Evolutionary conservation across 2,797 vertebrate genomes (phyloP).

Genomic region (Sebastes iracundus): DNA sequence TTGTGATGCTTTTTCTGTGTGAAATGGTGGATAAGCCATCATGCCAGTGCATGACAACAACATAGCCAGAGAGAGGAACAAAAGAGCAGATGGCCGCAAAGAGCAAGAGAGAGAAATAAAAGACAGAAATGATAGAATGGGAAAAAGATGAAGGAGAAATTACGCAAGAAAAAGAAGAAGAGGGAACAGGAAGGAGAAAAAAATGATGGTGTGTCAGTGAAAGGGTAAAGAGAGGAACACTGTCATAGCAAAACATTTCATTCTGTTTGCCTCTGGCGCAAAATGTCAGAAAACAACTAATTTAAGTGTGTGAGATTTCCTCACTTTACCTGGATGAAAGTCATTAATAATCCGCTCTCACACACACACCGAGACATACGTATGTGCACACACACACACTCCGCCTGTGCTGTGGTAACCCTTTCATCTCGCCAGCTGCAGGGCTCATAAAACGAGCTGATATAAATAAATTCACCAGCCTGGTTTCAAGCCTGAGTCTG

Average conservation of each 20-base stretch:
- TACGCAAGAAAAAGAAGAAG: background rate
- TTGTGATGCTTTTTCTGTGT: slow-evolving; percentile 37
- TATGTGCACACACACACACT: background rate
- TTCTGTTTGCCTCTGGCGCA: slow-evolving; percentile 45
- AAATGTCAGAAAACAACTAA: slow-evolving; percentile 52
- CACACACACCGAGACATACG: slow-evolving; percentile 17
- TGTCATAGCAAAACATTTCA: slow-evolving; percentile 59
- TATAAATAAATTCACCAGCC: slow-evolving; percentile 69
- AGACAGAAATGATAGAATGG: slow-evolving; percentile 63
- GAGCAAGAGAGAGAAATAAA: slow-evolving; percentile 51
- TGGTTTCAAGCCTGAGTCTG: slow-evolving; percentile 48
- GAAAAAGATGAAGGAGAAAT: slow-evolving; percentile 49
- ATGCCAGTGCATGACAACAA: slow-evolving; percentile 36
- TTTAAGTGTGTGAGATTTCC: slow-evolving; percentile 37
- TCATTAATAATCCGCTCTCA: slow-evolving; percentile 39
- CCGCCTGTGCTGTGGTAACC: slow-evolving; percentile 18
- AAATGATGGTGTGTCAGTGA: slow-evolving; percentile 50
- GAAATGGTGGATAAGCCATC: slow-evolving; percentile 50
- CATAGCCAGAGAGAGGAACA: slow-evolving; percentile 51
- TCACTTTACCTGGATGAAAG: slow-evolving; percentile 58
- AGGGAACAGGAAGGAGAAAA: slow-evolving; percentile 32
- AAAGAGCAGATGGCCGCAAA: slow-evolving; percentile 1
- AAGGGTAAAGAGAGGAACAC: slow-evolving; percentile 49
- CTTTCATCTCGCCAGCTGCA: slow-evolving; percentile 65
- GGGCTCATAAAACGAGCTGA: slow-evolving; percentile 58